Evolutionary conservation across 2,888 invertebrate species (phyloP).

Genomic region (Bedellia somnulentella): DNA sequence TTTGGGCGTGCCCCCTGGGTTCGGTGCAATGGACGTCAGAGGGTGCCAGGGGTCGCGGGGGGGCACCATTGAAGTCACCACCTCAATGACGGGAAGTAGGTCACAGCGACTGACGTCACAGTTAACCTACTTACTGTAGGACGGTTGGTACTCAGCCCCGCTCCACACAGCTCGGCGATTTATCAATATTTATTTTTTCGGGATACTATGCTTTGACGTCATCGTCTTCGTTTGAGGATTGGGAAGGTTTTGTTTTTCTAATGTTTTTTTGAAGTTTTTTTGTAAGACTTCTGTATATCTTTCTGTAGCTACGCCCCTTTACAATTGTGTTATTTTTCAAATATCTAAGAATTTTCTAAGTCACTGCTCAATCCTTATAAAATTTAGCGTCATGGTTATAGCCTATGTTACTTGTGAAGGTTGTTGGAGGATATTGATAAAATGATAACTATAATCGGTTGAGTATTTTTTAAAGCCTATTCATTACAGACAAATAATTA

Average conservation of each 20-base stretch:
- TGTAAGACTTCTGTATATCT: neutral
- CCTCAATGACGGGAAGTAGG: conserved; percentile 55
- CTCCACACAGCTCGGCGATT: neutral
- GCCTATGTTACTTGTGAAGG: no score
- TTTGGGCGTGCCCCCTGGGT: conserved; percentile 1
- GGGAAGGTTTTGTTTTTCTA: neutral
- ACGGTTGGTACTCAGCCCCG: conserved; percentile 12
- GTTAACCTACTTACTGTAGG: conserved; percentile 49
- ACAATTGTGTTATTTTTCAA: no score
- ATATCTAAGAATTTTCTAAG: no score
- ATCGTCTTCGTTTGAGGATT: neutral
- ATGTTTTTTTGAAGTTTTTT: neutral
- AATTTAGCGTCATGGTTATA: no score
- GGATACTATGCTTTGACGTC: neutral
- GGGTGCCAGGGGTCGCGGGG: conserved; percentile 6
- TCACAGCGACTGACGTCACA: conserved; percentile 49
- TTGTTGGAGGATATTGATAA: no score
- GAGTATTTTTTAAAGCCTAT: no score
- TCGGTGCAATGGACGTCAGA: conserved; percentile 10
- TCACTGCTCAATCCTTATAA: no score
- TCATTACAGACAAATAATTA: no score
- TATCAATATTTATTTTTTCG: neutral
- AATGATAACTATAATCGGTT: no score
- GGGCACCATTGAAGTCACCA: conserved; percentile 54
- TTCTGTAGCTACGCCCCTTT: no score